A percentile compares a stretch with the other conserved stretches of the same genome.
Conservation (phyloP, 2,797 vertebrate species). For the Acropternis orthonyx region DNA sequence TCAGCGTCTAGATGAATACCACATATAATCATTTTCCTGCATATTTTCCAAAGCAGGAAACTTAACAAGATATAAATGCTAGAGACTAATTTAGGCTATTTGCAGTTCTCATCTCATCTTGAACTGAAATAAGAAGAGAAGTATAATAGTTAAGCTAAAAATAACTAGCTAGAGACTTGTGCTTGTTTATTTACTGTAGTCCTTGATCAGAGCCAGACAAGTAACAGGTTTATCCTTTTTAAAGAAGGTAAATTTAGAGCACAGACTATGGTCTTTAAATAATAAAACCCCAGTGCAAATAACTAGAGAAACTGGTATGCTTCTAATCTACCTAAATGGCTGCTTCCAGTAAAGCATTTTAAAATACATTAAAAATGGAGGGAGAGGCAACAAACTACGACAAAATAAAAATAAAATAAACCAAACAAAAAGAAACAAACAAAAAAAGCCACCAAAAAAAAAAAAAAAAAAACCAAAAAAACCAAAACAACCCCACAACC, state of each 20-base stretch:
- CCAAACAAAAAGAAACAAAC: background rate
- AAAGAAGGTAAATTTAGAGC: constrained; percentile 1
- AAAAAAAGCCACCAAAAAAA: too few species aligned
- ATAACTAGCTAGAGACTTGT: constrained; percentile 50
- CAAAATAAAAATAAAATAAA: background rate
- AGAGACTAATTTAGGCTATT: constrained; percentile 80
- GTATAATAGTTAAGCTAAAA: constrained; percentile 58
- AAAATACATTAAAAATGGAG: background rate
- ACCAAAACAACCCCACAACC: too few species aligned
- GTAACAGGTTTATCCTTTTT: background rate
- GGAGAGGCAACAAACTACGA: accelerated
- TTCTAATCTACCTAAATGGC: background rate
- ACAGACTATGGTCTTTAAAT: background rate
- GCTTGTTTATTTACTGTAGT: constrained; percentile 47
- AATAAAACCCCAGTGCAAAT: background rate
- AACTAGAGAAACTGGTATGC: background rate
- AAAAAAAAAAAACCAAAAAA: too few species aligned
- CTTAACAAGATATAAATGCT: constrained; percentile 81
- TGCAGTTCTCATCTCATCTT: constrained; percentile 75
- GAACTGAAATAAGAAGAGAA: constrained; percentile 59
- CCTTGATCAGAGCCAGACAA: constrained; percentile 28
- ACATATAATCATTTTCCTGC: constrained; percentile 81
- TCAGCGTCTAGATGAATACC: constrained; percentile 80
- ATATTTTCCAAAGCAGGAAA: constrained; percentile 82
- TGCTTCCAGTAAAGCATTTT: background rate